These are phyloP conservation scores for Leiothrix lutea DNA, from an alignment of 2,113 vertebrate species.

Conservation along the genomic window DNA sequence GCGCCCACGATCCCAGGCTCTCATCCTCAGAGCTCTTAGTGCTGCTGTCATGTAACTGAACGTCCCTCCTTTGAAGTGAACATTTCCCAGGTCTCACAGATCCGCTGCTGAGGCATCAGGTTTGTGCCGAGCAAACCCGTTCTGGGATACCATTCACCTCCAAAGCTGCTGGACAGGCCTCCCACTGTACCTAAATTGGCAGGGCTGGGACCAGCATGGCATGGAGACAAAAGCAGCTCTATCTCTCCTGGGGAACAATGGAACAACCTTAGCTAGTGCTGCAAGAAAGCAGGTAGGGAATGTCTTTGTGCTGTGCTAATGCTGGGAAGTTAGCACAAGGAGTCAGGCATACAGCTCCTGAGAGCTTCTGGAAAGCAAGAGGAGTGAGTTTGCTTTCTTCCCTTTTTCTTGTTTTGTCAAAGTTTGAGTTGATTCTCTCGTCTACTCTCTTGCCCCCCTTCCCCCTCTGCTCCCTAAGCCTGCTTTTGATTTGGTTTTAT, in stretches of 20 bases:
- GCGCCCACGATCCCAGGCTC: background rate
- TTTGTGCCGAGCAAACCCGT: background rate
- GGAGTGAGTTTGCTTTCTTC: constrained; percentile 39
- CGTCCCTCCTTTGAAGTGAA: background rate
- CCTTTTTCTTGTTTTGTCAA: background rate
- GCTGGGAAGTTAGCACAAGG: background rate
- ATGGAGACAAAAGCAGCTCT: background rate
- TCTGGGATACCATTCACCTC: background rate
- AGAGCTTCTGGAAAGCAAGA: constrained; percentile 6
- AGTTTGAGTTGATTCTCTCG: constrained; percentile 23
- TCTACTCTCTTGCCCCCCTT: constrained; percentile 5
- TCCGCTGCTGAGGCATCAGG: background rate
- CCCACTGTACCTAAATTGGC: background rate
- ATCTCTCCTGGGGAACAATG: background rate
- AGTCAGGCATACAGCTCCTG: background rate
- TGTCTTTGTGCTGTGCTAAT: background rate
- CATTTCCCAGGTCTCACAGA: background rate
- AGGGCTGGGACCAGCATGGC: background rate
- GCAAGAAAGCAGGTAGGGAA: constrained; percentile 22
- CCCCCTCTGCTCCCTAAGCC: constrained; percentile 54
- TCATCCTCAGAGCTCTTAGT: background rate
- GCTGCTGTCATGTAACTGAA: background rate
- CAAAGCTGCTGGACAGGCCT: background rate
- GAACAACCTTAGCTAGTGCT: background rate
- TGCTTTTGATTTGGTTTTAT: constrained; percentile 74